Conservation (phyloP, 2,888 invertebrate species). For the Malthinus seriepunctatus region DNA sequence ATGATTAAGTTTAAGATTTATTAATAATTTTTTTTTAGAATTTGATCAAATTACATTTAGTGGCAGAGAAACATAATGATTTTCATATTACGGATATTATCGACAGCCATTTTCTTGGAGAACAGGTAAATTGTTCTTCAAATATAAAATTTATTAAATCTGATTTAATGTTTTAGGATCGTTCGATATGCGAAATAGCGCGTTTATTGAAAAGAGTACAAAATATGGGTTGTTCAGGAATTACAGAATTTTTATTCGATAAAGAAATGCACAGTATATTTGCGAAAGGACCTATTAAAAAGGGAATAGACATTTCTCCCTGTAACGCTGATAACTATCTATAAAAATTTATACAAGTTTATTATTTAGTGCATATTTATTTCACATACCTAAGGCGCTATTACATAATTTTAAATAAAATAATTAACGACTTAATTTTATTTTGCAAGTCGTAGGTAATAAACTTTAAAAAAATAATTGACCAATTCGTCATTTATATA, state of each 20-base stretch:
- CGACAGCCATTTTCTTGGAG: conserved; percentile 58
- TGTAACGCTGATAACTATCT: background rate
- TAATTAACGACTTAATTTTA: too few relatives aligned
- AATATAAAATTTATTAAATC: background rate
- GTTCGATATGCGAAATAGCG: conserved; percentile 45
- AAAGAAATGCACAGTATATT: conserved; percentile 41
- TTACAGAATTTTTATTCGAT: conserved; percentile 47
- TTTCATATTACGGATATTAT: conserved; percentile 59
- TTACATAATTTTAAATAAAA: too few relatives aligned
- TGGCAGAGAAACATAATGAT: conserved; percentile 57
- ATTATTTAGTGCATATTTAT: too few relatives aligned
- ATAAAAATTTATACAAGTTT: background rate
- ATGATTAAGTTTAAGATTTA: background rate
- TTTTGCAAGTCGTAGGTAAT: too few relatives aligned
- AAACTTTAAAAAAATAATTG: too few relatives aligned
- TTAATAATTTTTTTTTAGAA: conserved; percentile 44
- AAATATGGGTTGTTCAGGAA: conserved; percentile 38
- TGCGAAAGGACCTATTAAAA: conserved; percentile 3
- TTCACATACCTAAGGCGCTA: too few relatives aligned
- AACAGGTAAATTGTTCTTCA: conserved; percentile 50
- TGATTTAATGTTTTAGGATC: conserved; percentile 36
- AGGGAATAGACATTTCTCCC: background rate
- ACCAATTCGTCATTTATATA: too few relatives aligned
- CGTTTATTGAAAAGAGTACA: conserved; percentile 41
- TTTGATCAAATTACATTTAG: conserved; percentile 49